These are phyloP conservation scores for Neotoxoptera formosana DNA, from an alignment of 1,140 invertebrate species.

Conservation along the genomic window DNA sequence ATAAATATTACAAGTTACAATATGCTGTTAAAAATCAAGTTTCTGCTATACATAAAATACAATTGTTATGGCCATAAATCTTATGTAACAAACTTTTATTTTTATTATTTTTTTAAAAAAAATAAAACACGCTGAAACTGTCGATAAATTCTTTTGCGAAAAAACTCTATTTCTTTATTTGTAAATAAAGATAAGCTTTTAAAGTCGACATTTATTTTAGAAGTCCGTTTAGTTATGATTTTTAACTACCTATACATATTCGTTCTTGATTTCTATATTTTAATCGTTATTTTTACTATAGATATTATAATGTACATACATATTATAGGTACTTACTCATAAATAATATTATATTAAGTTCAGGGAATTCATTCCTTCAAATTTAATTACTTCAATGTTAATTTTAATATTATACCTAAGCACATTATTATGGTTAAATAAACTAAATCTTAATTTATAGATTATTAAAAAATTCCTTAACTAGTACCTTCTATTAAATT, in stretches of 20 bases:
- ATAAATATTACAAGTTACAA: neutral
- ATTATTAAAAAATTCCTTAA: too few species aligned
- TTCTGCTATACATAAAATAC: neutral
- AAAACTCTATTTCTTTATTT: neutral
- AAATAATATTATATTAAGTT: too few species aligned
- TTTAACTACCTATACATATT: neutral
- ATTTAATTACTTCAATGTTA: neutral
- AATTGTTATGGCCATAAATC: neutral
- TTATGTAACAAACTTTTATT: neutral
- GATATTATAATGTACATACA: neutral
- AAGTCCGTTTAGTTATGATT: neutral
- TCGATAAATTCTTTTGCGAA: neutral
- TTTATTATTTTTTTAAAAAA: neutral
- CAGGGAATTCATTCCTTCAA: neutral
- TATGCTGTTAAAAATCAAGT: neutral
- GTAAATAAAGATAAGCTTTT: neutral
- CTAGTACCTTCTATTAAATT: too few species aligned
- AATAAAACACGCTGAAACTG: neutral
- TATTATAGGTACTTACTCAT: neutral
- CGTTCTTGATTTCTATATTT: neutral
- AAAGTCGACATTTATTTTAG: neutral
- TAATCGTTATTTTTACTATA: neutral
- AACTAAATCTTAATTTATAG: too few species aligned
- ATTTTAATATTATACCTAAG: neutral
- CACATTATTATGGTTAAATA: neutral